Base-by-base conservation (phyloP, 1,140 invertebrate genomes). In the Camponotus pennsylvanicus region DNA sequence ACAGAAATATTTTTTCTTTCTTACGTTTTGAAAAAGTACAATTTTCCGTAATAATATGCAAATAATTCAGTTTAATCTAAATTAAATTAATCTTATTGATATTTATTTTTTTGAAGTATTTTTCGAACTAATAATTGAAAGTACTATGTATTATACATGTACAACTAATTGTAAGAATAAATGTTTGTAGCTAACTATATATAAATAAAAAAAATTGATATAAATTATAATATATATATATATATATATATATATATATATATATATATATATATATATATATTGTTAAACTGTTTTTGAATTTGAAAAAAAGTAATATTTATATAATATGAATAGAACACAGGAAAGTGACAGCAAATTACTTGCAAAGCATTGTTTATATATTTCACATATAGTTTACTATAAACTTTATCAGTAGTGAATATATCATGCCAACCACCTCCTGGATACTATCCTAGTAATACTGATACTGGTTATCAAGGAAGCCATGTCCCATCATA, bases 401-500 rank as follows among this genome's bases (percentile, higher is more conserved):
- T 76, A 0, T 69, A 52, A n/a, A 57, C 42, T 15, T 27, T 83
- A 5, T 45, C 0, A 71, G 42, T 67, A 94, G 93, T 52, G 63
- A 89, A 87, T 76, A 13, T 73, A n/a, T 89, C 92, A 21, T 94
- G 92, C 91, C 92, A 93, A 86, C 89, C 91, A 80, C 94, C 94
- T 57, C 93, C 95, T 34, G 95, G 94, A n/a, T 95, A 95, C 76
- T 95, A 93, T 89, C 93, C 93, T n/a, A 93, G 75, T 1, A 87
- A 83, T 63, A 86, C 83, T 1, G 32, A 34, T 40, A 13, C 78
- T 87, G 11, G 64, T 82, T 32, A 86, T 85, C 91, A 90, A 82
- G 86, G 64, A 87, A 94, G 89, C 86, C 90, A 92, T 83, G 91
- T 95, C 89, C 95, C 95, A 90, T 95, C 88, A 1, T 95, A 96